phyloP scores from a whole-genome alignment of 2,797 vertebrate genomes.

The Cacajao melanocephalus region DNA sequence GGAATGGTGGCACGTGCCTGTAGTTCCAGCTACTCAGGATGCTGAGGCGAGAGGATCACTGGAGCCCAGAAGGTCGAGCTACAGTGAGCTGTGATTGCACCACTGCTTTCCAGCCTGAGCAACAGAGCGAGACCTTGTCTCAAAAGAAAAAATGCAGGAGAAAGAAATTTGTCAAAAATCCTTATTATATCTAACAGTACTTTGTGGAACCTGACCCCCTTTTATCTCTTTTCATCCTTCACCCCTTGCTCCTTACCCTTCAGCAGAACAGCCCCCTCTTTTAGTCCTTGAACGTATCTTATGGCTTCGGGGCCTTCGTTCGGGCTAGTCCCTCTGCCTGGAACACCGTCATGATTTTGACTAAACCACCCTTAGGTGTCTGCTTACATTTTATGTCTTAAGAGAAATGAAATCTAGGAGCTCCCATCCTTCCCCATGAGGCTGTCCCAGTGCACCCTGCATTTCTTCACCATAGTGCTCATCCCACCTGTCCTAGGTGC shows the following conservation, averaged over 20 bases:
- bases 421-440: accelerated
- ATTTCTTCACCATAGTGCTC: neutral
- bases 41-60: neutral
- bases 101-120: neutral
- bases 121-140: neutral
- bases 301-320: neutral
- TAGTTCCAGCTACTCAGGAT: neutral
- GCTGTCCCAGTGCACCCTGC: accelerated
- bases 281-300: neutral
- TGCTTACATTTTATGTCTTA: neutral
- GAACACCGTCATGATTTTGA: neutral
- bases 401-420: neutral
- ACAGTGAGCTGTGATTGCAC: neutral
- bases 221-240: neutral
- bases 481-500: too few relatives aligned
- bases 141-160: neutral
- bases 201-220: neutral
- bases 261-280: neutral
- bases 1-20: neutral
- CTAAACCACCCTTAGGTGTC: neutral
- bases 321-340: neutral
- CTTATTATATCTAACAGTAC: accelerated
- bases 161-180: neutral
- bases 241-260: neutral
- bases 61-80: neutral